Percentiles rank a stretch among this genome's conserved stretches.
phyloP scores from a whole-genome alignment of 2,113 vertebrate species.

The Orientallactaga bullata region DNA sequence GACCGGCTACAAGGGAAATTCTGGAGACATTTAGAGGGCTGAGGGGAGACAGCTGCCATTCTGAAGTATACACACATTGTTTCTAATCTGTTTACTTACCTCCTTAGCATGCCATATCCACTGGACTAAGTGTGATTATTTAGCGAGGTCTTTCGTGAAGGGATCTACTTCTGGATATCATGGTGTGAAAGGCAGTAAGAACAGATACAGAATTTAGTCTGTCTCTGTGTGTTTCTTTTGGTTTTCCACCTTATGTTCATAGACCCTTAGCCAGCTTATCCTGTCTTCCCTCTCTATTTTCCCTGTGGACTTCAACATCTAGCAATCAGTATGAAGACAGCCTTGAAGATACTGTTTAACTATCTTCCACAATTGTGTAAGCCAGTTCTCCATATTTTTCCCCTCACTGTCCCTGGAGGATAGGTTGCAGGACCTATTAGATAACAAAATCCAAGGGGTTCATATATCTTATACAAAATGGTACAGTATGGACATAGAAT shows the following conservation, averaged over 20 bases:
- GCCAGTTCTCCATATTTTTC: neutral
- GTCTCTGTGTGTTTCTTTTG: neutral
- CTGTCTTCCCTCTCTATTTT: slow-evolving; percentile 16
- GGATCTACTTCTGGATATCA: neutral
- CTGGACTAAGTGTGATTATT: neutral
- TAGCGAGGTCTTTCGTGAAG: neutral
- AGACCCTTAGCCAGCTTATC: neutral
- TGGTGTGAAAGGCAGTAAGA: neutral
- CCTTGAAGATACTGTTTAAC: neutral
- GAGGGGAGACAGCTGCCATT: neutral
- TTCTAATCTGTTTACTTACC: neutral
- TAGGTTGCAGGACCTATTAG: neutral
- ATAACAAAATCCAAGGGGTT: neutral
- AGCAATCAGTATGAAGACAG: neutral
- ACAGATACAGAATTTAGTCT: neutral
- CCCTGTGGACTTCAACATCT: neutral
- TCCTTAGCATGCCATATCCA: neutral
- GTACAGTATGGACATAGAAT: neutral
- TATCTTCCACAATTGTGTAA: neutral
- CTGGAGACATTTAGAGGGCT: neutral
- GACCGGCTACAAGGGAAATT: neutral
- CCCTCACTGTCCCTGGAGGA: neutral
- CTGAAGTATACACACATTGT: neutral
- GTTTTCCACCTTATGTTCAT: slow-evolving; percentile 7
- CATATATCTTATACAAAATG: neutral